These are phyloP conservation scores for Syngnathus floridae DNA, from an alignment of 2,113 vertebrate genomes.

Conservation along the genomic window DNA sequence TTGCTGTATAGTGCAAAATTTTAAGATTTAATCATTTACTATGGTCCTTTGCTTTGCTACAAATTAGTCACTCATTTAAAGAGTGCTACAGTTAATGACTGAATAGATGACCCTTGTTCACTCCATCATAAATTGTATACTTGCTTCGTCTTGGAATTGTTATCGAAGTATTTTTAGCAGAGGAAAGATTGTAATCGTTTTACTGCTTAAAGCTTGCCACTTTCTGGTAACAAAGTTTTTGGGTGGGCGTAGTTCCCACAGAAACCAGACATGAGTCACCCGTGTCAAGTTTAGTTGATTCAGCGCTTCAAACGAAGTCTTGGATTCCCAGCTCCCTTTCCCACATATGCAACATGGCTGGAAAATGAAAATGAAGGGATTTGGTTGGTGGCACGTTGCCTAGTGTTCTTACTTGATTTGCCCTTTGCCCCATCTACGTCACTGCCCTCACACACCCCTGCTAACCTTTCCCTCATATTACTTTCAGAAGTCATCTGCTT, in stretches of 20 bases:
- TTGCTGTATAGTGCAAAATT: background rate
- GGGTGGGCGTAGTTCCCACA: conserved; percentile 46
- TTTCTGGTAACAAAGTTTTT: conserved; percentile 12
- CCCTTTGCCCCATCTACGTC: conserved; percentile 20
- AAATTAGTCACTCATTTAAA: conserved; percentile 42
- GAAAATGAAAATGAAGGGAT: conserved; percentile 43
- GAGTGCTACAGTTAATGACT: conserved; percentile 36
- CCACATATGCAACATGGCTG: conserved; percentile 12
- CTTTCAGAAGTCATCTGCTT: conserved; percentile 7
- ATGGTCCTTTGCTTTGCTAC: conserved; percentile 34
- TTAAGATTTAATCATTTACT: background rate
- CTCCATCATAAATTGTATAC: background rate
- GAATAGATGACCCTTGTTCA: conserved; percentile 1
- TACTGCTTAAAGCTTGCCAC: conserved; percentile 27
- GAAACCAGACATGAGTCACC: conserved; percentile 63
- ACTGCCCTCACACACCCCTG: conserved; percentile 19
- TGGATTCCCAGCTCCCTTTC: conserved; percentile 19
- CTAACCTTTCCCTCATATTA: conserved; percentile 3
- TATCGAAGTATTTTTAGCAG: conserved; percentile 48
- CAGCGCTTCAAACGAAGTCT: conserved; percentile 16
- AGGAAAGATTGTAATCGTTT: conserved; percentile 37
- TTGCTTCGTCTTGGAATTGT: conserved; percentile 6
- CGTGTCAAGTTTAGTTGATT: conserved; percentile 29
- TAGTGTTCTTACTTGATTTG: conserved; percentile 40
- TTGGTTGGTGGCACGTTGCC: conserved; percentile 34